phyloP scores from a whole-genome alignment of 2,888 invertebrate genomes.

The Ganaspis brasiliensis region DNA sequence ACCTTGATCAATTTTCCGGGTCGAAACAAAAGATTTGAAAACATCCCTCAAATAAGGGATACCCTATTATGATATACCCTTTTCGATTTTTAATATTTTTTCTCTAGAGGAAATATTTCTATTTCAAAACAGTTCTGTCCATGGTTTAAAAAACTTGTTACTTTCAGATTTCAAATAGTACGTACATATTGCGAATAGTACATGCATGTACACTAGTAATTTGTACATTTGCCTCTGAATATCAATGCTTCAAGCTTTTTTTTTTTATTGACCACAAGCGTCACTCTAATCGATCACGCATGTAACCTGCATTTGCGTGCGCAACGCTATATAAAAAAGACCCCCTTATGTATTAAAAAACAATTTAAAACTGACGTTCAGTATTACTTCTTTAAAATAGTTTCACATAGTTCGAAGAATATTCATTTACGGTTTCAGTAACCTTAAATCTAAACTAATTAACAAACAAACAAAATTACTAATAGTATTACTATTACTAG shows the following conservation, averaged over 20 bases:
- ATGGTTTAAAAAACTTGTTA: conserved; percentile 7
- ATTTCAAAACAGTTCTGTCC: conserved; percentile 6
- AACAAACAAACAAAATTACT: no score
- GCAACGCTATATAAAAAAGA: conserved; percentile 17
- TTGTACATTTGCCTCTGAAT: neutral
- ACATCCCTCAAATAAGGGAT: no score
- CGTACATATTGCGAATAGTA: neutral
- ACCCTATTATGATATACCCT: no score
- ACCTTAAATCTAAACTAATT: no score
- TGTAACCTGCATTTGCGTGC: conserved; percentile 22
- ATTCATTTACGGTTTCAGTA: neutral
- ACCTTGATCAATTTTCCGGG: no score
- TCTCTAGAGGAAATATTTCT: conserved; percentile 6
- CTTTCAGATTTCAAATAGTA: neutral
- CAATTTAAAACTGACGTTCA: neutral
- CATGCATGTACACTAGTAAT: neutral
- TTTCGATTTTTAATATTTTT: no score
- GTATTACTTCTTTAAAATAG: neutral
- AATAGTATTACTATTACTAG: no score
- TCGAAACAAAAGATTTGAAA: no score
- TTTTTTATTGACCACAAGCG: conserved; percentile 11
- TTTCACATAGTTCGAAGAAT: neutral
- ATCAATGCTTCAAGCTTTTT: conserved; percentile 18
- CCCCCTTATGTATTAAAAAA: conserved; percentile 14
- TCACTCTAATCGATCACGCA: conserved; percentile 33